Evolutionary conservation across 2,797 vertebrate genomes (phyloP).

Genomic region (Notamacropus eugenii): DNA sequence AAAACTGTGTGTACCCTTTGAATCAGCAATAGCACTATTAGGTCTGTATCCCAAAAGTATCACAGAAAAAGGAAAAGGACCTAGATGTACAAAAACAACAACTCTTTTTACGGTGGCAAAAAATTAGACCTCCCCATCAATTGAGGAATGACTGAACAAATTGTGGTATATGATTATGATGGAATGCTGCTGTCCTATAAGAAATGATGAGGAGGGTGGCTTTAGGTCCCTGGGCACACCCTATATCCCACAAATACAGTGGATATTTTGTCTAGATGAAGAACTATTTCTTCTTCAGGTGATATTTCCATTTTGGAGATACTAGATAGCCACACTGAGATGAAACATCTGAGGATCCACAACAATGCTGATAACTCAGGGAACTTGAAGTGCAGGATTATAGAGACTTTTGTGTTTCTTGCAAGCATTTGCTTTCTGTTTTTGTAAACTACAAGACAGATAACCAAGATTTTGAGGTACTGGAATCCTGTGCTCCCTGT

Average conservation of each 20-base stretch:
- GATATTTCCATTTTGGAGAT: not conserved
- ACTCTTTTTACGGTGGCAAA: no score
- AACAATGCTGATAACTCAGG: not conserved
- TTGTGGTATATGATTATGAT: not conserved
- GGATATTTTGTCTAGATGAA: not conserved
- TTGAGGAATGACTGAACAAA: not conserved
- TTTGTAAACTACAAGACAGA: not conserved
- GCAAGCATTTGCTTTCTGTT: not conserved
- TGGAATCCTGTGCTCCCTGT: not conserved
- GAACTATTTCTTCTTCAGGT: not conserved
- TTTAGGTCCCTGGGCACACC: not conserved
- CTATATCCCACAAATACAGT: not conserved
- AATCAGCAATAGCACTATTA: not conserved
- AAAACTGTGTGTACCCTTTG: not conserved
- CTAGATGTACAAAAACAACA: not conserved
- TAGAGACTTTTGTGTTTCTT: not conserved
- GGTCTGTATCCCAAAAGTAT: not conserved
- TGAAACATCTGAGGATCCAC: not conserved
- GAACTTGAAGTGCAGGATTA: not conserved
- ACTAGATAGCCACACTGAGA: no score
- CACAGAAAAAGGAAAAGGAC: not conserved
- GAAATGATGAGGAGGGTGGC: not conserved
- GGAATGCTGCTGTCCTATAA: not conserved
- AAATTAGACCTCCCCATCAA: no score
- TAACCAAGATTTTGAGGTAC: not conserved